These are phyloP conservation scores for Pollenia griseotomentosa DNA, from an alignment of 2,888 invertebrate genomes.

Conservation along the genomic window DNA sequence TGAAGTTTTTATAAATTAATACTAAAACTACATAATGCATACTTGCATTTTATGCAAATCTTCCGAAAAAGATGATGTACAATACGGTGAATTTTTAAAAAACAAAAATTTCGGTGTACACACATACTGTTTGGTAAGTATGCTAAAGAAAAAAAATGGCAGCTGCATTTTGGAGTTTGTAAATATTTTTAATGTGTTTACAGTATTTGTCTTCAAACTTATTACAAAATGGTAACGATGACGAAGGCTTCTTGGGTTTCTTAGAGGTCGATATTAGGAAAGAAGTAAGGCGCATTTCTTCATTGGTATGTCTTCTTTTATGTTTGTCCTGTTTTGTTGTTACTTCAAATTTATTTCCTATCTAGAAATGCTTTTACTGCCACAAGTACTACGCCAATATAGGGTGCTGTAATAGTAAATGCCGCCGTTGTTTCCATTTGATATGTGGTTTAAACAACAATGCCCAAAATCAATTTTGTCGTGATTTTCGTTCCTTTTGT, in stretches of 20 bases:
- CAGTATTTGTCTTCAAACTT: constrained; percentile 89
- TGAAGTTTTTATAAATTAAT: neutral
- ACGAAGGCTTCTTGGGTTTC: constrained; percentile 91
- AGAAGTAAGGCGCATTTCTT: constrained; percentile 87
- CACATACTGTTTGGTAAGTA: constrained; percentile 90
- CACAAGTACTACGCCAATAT: constrained; percentile 88
- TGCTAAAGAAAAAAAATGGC: neutral
- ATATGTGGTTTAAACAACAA: constrained; percentile 89
- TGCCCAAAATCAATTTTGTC: constrained; percentile 87
- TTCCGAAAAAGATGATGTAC: constrained; percentile 63
- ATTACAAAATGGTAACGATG: constrained; percentile 88
- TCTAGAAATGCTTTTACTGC: constrained; percentile 90
- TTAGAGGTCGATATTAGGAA: constrained; percentile 87
- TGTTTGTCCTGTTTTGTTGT: constrained; percentile 1
- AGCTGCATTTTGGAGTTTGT: neutral
- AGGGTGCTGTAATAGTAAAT: constrained; percentile 88
- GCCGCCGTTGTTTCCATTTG: constrained; percentile 89
- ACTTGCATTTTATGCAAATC: constrained; percentile 73
- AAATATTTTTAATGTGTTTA: neutral
- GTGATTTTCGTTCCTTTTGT: constrained; percentile 86
- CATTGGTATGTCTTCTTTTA: constrained; percentile 86
- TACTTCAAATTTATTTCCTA: constrained; percentile 70
- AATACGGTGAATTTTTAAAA: constrained; percentile 73
- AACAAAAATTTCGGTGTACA: constrained; percentile 87
- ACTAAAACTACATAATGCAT: constrained; percentile 55